Evolutionary conservation across 2,113 vertebrate genomes (phyloP).

Genomic region (Pangasianodon hypophthalmus): DNA sequence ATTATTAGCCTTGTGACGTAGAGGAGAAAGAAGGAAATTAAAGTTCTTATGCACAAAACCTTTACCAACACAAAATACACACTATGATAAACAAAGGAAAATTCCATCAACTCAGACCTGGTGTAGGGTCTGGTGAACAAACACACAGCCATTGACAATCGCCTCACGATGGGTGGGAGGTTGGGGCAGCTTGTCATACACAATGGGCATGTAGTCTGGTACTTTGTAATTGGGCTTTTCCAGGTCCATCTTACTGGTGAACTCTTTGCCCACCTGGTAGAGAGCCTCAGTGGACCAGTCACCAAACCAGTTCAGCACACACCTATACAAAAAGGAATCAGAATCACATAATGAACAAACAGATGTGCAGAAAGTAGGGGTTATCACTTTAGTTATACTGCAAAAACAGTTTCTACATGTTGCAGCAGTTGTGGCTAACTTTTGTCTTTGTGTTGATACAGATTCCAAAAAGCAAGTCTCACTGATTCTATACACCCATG

Average conservation of each 20-base stretch:
- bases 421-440: neutral
- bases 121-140: constrained; percentile 96
- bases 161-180: constrained; percentile 91
- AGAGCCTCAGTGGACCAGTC: constrained; percentile 98
- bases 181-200: constrained; percentile 94
- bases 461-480: neutral
- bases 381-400: neutral
- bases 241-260: constrained; percentile 98
- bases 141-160: constrained; percentile 96
- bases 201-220: constrained; percentile 96
- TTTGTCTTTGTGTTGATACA: neutral
- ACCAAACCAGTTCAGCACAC: constrained; percentile 98
- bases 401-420: neutral
- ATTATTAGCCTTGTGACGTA: constrained; percentile 83
- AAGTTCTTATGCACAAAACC: neutral
- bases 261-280: constrained; percentile 98
- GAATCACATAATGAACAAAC: constrained; percentile 2
- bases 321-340: constrained; percentile 70
- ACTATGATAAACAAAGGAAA: neutral
- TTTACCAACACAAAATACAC: neutral
- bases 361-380: neutral
- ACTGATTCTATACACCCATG: neutral
- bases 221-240: constrained; percentile 97
- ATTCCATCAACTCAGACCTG: constrained; percentile 76
- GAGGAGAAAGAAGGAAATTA: neutral